Conservation (phyloP, 23 tunicate species). For the Trididemnum miniatum region DNA sequence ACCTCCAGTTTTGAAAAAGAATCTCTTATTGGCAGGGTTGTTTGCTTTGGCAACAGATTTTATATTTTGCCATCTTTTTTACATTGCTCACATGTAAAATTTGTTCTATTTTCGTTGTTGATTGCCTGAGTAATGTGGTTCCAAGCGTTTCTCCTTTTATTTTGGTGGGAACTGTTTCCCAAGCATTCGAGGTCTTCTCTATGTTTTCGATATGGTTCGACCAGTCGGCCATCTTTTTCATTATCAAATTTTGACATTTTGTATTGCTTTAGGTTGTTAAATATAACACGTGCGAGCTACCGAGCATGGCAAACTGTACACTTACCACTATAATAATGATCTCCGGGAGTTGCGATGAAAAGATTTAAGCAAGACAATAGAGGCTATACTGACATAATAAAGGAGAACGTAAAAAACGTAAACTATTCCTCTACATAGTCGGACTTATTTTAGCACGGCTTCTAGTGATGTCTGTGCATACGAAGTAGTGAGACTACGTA, state of each 20-base stretch:
- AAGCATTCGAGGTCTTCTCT: not conserved
- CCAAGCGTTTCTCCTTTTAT: not conserved
- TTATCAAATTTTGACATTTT: not conserved
- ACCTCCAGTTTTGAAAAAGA: not conserved
- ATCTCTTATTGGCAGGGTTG: not conserved
- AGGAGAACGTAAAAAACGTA: too few relatives aligned
- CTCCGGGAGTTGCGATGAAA: not conserved
- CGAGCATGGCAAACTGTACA: too few relatives aligned
- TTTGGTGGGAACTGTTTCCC: not conserved
- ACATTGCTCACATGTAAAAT: not conserved
- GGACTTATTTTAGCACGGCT: too few relatives aligned
- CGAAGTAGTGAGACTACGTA: too few relatives aligned
- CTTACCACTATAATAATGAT: not conserved
- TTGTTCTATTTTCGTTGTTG: not conserved
- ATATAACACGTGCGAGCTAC: not conserved
- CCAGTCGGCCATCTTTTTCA: not conserved
- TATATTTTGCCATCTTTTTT: not conserved
- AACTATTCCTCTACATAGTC: not conserved
- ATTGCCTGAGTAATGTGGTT: not conserved
- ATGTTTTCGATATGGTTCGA: not conserved
- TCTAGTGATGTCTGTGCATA: too few relatives aligned
- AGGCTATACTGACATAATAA: too few relatives aligned
- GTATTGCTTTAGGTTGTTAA: not conserved
- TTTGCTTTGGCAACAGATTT: not conserved
- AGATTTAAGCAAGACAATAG: not conserved